Evolutionary conservation across 2,888 invertebrate species (phyloP).

Genomic region (Muscina levida): DNA sequence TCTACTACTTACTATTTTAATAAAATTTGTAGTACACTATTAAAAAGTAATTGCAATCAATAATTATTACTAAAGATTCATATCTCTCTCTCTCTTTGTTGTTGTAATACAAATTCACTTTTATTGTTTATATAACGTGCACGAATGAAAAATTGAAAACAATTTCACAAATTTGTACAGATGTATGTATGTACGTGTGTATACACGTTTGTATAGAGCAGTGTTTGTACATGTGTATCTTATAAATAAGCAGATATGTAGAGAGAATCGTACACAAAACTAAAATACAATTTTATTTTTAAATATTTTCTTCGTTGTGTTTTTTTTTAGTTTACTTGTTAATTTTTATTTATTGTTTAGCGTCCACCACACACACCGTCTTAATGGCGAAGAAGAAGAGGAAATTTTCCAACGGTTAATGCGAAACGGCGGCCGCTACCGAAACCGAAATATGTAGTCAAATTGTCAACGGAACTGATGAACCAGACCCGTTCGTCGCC

Average conservation of each 20-base stretch:
- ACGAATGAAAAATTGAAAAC: slow-evolving; percentile 37
- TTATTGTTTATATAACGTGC: slow-evolving; percentile 41
- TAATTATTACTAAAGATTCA: not conserved
- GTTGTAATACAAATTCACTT: slow-evolving; percentile 9
- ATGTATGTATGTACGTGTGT: not conserved
- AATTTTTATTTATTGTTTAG: slow-evolving; percentile 37
- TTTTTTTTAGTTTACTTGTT: slow-evolving; percentile 26
- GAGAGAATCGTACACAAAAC: slow-evolving; percentile 32
- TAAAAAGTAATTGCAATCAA: slow-evolving; percentile 6
- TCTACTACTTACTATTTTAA: too few species aligned
- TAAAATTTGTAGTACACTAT: too few species aligned
- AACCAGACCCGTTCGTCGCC: too few species aligned
- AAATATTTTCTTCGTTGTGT: slow-evolving; percentile 39
- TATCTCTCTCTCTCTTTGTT: too few species aligned
- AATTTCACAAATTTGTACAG: slow-evolving; percentile 27
- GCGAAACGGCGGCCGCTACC: slow-evolving; percentile 18
- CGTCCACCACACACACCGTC: slow-evolving; percentile 21
- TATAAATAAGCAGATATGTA: not conserved
- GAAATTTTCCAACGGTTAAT: not conserved
- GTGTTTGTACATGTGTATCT: slow-evolving; percentile 33
- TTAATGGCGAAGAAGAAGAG: not conserved
- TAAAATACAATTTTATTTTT: slow-evolving; percentile 57
- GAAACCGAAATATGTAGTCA: too few species aligned
- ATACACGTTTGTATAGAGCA: slow-evolving; percentile 30
- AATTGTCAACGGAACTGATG: slow-evolving; percentile 53